These are phyloP conservation scores for Micromussa lordhowensis DNA, from an alignment of 92 coral and sea anemone genomes.

Conservation along the genomic window DNA sequence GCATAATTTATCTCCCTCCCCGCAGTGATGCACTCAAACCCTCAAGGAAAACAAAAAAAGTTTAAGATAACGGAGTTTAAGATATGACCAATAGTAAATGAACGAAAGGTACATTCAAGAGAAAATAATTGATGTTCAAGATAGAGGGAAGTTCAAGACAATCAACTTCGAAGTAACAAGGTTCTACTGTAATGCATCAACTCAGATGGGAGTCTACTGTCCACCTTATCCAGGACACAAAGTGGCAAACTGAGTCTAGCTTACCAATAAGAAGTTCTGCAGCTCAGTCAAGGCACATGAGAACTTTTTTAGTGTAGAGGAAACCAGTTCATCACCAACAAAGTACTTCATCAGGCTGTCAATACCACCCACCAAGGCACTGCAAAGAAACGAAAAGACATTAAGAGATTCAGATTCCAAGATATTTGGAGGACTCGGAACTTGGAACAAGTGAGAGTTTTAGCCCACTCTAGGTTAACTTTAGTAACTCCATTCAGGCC, in stretches of 20 bases:
- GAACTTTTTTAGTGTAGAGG: constrained; percentile 79
- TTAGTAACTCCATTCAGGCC: too few species aligned
- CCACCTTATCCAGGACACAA: background rate
- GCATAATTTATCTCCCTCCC: background rate
- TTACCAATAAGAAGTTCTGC: constrained; percentile 76
- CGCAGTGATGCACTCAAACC: background rate
- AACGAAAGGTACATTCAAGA: too few species aligned
- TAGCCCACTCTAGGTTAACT: too few species aligned
- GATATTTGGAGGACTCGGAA: background rate
- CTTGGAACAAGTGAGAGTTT: too few species aligned
- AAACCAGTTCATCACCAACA: constrained; percentile 86
- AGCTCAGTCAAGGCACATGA: constrained; percentile 77
- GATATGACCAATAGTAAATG: too few species aligned
- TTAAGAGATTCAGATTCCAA: background rate
- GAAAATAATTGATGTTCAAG: too few species aligned
- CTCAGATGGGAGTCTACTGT: background rate
- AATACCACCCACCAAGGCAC: constrained; percentile 86
- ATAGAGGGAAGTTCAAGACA: too few species aligned
- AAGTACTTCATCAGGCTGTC: constrained; percentile 81
- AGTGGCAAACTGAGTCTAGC: background rate
- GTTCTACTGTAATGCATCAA: background rate
- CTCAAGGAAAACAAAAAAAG: too few species aligned
- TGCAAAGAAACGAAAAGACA: constrained; percentile 9
- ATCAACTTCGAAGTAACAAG: too few species aligned
- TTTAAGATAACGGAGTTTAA: too few species aligned